Conservation (phyloP, 1,140 invertebrate species). For the Odontomachus brunneus region DNA sequence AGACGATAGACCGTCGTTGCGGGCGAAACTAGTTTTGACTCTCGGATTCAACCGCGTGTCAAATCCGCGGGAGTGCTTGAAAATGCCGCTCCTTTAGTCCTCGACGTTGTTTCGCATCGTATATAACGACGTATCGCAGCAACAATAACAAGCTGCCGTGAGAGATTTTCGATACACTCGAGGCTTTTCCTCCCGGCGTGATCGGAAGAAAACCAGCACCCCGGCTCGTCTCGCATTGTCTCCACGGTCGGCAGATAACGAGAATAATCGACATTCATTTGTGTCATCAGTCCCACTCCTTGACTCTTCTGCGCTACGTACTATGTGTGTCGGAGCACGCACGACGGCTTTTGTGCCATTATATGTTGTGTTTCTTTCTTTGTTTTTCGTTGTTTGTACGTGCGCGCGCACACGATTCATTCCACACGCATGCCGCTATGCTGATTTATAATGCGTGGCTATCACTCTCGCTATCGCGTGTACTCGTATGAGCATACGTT, state of each 20-base stretch:
- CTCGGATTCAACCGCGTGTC: background rate
- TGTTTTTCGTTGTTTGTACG: conserved; percentile 1
- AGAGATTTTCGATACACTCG: conserved; percentile 21
- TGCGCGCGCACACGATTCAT: background rate
- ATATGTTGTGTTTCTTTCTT: background rate
- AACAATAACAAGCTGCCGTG: background rate
- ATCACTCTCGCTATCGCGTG: background rate
- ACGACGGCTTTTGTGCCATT: conserved; percentile 5
- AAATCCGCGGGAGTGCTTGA: too few relatives aligned
- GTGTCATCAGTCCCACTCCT: conserved; percentile 42
- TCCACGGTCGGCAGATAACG: conserved; percentile 28
- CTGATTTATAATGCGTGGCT: background rate
- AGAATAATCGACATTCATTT: conserved; percentile 59
- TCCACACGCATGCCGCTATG: background rate
- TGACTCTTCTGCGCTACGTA: conserved; percentile 13
- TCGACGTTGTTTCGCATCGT: too few relatives aligned
- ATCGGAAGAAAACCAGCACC: conserved; percentile 4
- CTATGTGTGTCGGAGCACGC: background rate
- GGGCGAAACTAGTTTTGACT: background rate
- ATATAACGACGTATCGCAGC: too few relatives aligned
- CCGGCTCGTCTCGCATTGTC: conserved; percentile 28
- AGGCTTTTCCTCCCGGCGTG: conserved; percentile 21
- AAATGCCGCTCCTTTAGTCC: too few relatives aligned
- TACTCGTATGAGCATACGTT: background rate
- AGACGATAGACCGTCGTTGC: background rate